Percentiles rank a stretch among this genome's conserved stretches.
Conservation (phyloP, 2,888 invertebrate species). For the Plagodis pulveraria region DNA sequence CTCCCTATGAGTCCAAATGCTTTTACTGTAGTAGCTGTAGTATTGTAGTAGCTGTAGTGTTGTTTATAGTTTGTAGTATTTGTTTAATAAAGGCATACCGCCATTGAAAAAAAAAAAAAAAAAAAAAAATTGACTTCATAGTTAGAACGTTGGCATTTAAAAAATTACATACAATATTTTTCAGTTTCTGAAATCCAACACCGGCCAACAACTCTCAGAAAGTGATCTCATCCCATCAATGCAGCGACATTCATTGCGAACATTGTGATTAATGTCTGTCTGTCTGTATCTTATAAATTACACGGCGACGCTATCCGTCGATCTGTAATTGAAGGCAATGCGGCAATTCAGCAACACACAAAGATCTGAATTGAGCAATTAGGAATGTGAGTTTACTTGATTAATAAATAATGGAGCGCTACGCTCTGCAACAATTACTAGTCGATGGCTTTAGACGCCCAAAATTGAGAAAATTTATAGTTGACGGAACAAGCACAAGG, state of each 20-base stretch:
- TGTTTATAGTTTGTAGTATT: no score
- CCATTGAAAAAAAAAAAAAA: no score
- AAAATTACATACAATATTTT: not conserved
- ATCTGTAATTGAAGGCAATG: conserved; percentile 76
- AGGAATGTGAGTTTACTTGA: conserved; percentile 53
- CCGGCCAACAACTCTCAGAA: conserved; percentile 20
- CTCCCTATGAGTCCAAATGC: no score
- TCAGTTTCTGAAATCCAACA: conserved; percentile 5
- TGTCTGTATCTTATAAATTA: conserved; percentile 58
- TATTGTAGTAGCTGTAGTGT: no score
- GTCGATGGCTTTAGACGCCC: conserved; percentile 2
- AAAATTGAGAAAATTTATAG: not conserved
- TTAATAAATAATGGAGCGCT: conserved; percentile 57
- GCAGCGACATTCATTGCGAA: conserved; percentile 49
- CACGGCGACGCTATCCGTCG: conserved; percentile 67
- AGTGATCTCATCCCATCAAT: conserved; percentile 63
- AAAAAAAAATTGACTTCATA: no score
- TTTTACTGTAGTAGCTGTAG: no score
- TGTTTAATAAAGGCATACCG: no score
- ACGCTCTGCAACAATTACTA: conserved; percentile 40
- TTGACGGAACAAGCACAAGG: no score
- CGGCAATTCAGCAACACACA: conserved; percentile 59
- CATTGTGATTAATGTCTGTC: conserved; percentile 65
- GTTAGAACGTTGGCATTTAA: no score
- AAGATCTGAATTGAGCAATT: conserved; percentile 72